phyloP scores from a whole-genome alignment of 2,113 vertebrate genomes.

The Serinus canaria region DNA sequence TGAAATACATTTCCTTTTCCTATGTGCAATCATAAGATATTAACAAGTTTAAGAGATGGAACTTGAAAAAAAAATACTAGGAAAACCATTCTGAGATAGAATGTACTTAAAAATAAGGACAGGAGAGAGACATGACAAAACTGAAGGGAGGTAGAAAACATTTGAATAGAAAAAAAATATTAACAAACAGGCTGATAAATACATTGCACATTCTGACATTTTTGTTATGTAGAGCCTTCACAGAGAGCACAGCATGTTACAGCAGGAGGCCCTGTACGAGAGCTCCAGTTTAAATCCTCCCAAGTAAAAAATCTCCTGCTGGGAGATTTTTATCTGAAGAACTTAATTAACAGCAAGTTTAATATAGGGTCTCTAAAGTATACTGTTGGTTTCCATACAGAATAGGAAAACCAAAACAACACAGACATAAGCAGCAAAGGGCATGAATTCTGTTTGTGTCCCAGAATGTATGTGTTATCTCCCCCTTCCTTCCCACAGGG shows the following conservation, averaged over 20 bases:
- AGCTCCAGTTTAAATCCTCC: background rate
- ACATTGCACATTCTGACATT: background rate
- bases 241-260: background rate
- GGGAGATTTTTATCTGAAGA: background rate
- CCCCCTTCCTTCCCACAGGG: background rate
- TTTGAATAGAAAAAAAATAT: background rate
- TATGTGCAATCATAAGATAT: background rate
- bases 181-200: background rate
- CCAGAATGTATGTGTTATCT: background rate
- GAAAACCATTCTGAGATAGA: background rate
- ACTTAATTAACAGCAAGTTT: constrained; percentile 47
- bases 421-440: background rate
- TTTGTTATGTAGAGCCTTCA: background rate
- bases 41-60: background rate
- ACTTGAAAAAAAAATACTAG: background rate
- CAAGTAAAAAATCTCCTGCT: background rate
- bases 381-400: background rate
- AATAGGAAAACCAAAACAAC: background rate
- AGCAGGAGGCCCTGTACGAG: background rate
- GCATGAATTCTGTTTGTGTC: background rate
- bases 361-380: constrained; percentile 4
- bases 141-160: background rate
- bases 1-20: background rate
- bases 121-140: background rate
- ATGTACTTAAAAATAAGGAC: background rate